Percentiles rank a stretch among this genome's conserved stretches.
Evolutionary conservation across 2,888 invertebrate species (phyloP).

Genomic region (Erebia palarica): DNA sequence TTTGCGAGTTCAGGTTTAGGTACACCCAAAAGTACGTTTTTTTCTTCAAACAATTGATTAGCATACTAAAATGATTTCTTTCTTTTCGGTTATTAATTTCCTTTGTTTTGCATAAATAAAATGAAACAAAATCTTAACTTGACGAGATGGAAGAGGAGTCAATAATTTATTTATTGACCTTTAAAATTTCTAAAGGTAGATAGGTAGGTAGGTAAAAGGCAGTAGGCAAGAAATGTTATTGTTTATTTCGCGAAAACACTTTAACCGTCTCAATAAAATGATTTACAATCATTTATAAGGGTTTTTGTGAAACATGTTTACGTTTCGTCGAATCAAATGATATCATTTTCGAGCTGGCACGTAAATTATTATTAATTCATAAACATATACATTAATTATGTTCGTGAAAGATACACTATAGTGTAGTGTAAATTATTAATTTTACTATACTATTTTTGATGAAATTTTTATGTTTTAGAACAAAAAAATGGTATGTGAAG

Average conservation of each 20-base stretch:
- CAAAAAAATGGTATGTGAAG: too few relatives aligned
- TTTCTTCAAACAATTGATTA: not conserved
- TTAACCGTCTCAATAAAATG: not conserved
- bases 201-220: too few relatives aligned
- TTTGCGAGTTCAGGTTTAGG: too few relatives aligned
- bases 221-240: not conserved
- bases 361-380: not conserved
- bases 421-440: too few relatives aligned
- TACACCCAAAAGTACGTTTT: too few relatives aligned
- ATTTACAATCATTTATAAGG: slow-evolving; percentile 1
- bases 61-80: not conserved
- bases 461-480: too few relatives aligned
- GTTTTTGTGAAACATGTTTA: not conserved
- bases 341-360: not conserved
- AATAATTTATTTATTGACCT: slow-evolving; percentile 7
- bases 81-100: not conserved
- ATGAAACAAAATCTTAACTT: slow-evolving; percentile 1
- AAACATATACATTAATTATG: too few relatives aligned
- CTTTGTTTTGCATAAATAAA: slow-evolving; percentile 2
- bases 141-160: not conserved
- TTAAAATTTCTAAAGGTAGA: slow-evolving; percentile 1
- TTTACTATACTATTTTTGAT: too few relatives aligned
- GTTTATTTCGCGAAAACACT: slow-evolving; percentile 13
- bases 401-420: too few relatives aligned
- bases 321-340: not conserved